phyloP scores from a whole-genome alignment of 2,888 invertebrate genomes.

The Dorcus parallelipipedus region DNA sequence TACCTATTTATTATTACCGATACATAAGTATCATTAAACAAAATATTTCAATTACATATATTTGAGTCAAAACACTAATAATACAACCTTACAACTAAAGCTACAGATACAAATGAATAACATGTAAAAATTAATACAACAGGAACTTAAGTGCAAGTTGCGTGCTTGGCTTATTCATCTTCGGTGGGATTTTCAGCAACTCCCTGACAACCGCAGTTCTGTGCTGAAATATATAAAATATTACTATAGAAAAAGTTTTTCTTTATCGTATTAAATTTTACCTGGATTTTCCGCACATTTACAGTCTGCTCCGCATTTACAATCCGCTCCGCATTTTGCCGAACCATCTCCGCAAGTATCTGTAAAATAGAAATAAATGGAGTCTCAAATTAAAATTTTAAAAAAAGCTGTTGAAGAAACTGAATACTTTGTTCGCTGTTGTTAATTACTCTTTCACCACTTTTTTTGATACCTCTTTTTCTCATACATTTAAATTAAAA shows the following conservation, averaged over 20 bases:
- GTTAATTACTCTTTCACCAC: too few species aligned
- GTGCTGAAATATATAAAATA: slow-evolving; percentile 42
- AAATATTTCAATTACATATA: too few species aligned
- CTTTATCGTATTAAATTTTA: slow-evolving; percentile 1
- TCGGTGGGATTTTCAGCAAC: slow-evolving; percentile 24
- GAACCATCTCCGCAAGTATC: slow-evolving; percentile 55
- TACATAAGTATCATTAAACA: too few species aligned
- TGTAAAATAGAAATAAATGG: slow-evolving; percentile 34
- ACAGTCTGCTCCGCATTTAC: slow-evolving; percentile 58
- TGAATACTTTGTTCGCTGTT: too few species aligned
- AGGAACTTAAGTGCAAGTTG: background rate
- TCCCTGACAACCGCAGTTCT: slow-evolving; percentile 51
- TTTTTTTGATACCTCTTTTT: too few species aligned
- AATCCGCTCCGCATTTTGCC: slow-evolving; percentile 54
- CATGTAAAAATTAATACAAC: background rate
- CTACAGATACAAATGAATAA: too few species aligned
- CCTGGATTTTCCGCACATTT: slow-evolving; percentile 50
- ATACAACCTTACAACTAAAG: too few species aligned
- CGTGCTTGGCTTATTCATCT: slow-evolving; percentile 2
- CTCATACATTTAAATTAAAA: too few species aligned
- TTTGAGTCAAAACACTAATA: too few species aligned
- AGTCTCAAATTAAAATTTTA: too few species aligned
- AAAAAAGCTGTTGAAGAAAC: too few species aligned
- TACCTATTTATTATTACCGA: too few species aligned
- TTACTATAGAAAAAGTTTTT: slow-evolving; percentile 8